Percentiles rank a stretch among this genome's conserved stretches.
phyloP scores from a whole-genome alignment of 2,113 vertebrate species.

The Raja brachyura region DNA sequence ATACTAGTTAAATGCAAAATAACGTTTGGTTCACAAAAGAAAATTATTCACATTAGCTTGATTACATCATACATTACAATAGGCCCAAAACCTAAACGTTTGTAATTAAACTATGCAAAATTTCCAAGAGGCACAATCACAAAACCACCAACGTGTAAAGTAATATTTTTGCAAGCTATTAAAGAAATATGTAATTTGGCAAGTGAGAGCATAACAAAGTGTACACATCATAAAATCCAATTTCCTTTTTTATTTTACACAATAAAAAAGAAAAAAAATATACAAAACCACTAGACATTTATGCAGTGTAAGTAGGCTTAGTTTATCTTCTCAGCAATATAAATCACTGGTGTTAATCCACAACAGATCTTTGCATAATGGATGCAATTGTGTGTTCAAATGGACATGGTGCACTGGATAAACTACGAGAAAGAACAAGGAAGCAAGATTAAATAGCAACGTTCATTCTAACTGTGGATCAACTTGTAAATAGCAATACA shows the following conservation, averaged over 20 bases:
- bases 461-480: background rate
- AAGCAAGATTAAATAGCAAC: constrained; percentile 2
- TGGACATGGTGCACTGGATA: constrained; percentile 65
- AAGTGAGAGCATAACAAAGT: constrained; percentile 34
- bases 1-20: constrained; percentile 31
- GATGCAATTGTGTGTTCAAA: constrained; percentile 50
- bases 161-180: constrained; percentile 29
- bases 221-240: constrained; percentile 37
- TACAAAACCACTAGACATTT: constrained; percentile 44
- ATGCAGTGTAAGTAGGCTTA: constrained; percentile 36
- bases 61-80: constrained; percentile 36
- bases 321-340: constrained; percentile 39
- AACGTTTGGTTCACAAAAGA: constrained; percentile 31
- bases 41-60: constrained; percentile 30
- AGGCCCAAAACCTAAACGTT: constrained; percentile 32
- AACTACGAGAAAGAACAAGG: constrained; percentile 56
- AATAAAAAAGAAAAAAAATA: constrained; percentile 37
- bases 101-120: constrained; percentile 32
- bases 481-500: too few relatives aligned
- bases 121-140: constrained; percentile 33
- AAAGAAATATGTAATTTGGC: constrained; percentile 30
- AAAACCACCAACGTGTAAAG: constrained; percentile 27
- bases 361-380: background rate
- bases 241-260: constrained; percentile 35
- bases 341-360: constrained; percentile 43